Evolutionary conservation across 2,888 invertebrate genomes (phyloP), one percentile per base, ranked within the genome.

Genomic region (Itoplectis maculator): DNA sequence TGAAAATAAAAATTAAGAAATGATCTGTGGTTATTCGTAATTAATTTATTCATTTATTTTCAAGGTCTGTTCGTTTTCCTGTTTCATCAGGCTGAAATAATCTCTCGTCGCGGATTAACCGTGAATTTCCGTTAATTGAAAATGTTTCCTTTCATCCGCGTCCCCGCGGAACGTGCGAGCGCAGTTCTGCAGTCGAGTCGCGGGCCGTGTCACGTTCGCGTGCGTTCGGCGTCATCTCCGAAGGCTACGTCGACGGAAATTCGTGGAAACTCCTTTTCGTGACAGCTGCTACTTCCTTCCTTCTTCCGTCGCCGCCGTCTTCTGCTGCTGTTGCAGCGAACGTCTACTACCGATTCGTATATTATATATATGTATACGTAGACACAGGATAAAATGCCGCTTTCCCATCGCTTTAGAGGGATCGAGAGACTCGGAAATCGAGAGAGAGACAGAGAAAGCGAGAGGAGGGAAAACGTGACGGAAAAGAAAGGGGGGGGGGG

Each of bases 191-290:
- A 7, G 15, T 29, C n/a, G 35, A 35, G 59, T 37, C 15, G 37
- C n/a, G 18, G 35, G 37, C 8, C 15, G 59, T n/a, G n/a, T 78
- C 63, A 61, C 56, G 65, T 69, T n/a, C 23, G 56, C 23, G 65
- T 65, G 78, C 68, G 63, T 74, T 56, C 49, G 81, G 40, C 65
- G 59, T 78, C 65, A 49, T 82, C 47, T 54, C 47, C 29, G 69
- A 15, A 80, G n/a, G 40, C 74, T 40, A 79, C 79, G 56, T 59
- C 61, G 72, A 76, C 79, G 83, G 73, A 77, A 80, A 83, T 83
- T 80, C 76, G 45, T 54, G 37, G 69, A 74, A 77, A 69, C 68
- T 74, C 63, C 61, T 79, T 79, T 76, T 15, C 65, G 40, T 56
- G 18, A 63, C 65, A 68, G 20, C 35, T 40, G 37, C 47, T 29